Conservation (phyloP, 2,113 vertebrate species). For the Gulo gulo region DNA sequence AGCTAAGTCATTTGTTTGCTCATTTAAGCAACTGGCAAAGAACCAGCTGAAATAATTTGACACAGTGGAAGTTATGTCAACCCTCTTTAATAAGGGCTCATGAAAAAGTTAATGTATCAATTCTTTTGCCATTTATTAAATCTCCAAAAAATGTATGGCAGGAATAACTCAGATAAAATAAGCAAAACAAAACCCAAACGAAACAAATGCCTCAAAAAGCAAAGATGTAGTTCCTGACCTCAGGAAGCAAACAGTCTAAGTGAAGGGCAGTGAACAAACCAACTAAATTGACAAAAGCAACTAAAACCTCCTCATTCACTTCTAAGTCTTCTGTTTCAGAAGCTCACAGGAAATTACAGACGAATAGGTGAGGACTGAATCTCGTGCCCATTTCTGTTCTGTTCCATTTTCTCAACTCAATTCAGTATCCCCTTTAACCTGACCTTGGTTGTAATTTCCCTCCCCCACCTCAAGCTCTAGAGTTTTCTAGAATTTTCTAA, state of each 20-base stretch:
- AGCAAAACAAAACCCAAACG: background rate
- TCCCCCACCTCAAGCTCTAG: background rate
- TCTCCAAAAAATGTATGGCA: background rate
- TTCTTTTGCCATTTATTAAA: background rate
- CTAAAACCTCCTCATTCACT: background rate
- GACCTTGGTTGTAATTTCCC: background rate
- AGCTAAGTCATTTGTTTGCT: background rate
- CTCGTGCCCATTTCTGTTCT: background rate
- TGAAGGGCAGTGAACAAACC: background rate
- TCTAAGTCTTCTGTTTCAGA: background rate
- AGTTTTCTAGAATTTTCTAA: background rate
- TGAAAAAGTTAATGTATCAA: background rate
- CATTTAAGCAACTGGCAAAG: background rate
- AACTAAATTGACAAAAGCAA: background rate
- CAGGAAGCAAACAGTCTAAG: background rate
- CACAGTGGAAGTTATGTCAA: background rate
- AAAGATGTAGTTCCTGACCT: background rate
- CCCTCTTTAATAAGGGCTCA: background rate
- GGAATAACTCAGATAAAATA: background rate
- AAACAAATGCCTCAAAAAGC: background rate
- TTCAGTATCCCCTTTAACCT: background rate
- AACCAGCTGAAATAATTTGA: background rate
- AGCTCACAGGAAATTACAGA: background rate
- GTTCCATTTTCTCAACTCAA: background rate
- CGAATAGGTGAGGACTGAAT: background rate